These are phyloP conservation scores for Cephalotes varians DNA, from an alignment of 2,888 invertebrate species.

Conservation along the genomic window DNA sequence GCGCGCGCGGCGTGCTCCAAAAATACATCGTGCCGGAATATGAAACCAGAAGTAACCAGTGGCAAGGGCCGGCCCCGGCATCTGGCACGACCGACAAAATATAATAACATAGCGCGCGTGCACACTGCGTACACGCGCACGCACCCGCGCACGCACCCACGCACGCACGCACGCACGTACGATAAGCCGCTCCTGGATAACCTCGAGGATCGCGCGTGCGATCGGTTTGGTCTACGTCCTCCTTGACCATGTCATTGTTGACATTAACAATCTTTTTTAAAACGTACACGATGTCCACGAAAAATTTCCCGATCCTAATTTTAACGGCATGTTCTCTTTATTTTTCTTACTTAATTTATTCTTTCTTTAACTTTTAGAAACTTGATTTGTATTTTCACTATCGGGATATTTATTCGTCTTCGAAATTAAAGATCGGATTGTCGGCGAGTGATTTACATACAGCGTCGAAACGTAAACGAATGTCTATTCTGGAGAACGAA, in stretches of 20 bases:
- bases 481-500: conserved; percentile 47
- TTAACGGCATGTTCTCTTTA: background rate
- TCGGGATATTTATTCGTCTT: background rate
- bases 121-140: conserved; percentile 35
- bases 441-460: conserved; percentile 1
- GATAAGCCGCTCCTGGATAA: conserved; percentile 44
- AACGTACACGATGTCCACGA: background rate
- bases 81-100: conserved; percentile 80
- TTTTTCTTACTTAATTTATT: background rate
- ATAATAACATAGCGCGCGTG: conserved; percentile 80
- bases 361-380: no score
- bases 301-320: background rate
- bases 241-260: no score
- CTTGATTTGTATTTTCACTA: background rate
- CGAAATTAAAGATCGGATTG: conserved; percentile 12
- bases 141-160: no score
- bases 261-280: background rate
- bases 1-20: conserved; percentile 70
- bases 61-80: conserved; percentile 74
- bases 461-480: conserved; percentile 17
- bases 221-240: background rate
- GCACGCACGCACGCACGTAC: background rate
- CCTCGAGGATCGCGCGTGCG: conserved; percentile 36
- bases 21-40: conserved; percentile 80
- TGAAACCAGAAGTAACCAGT: conserved; percentile 80